Evolutionary conservation across 2,113 vertebrate species (phyloP), one percentile per base, ranked within the genome.

Genomic region (Microcebus lehilahytsara): DNA sequence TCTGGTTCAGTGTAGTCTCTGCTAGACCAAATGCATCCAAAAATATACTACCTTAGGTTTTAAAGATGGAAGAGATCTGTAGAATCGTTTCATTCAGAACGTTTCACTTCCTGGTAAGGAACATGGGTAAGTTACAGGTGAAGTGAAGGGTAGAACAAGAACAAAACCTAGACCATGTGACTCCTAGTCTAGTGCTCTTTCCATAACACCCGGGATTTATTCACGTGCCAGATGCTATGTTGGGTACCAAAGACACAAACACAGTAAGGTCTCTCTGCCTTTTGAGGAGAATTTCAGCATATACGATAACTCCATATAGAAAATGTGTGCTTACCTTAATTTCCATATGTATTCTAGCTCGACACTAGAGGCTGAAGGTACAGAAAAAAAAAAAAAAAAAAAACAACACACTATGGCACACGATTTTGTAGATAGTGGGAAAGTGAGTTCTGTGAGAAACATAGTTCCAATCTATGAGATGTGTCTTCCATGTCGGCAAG

Each of bases 291-390:
- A 85, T 89, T 62, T 96, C n/a, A 62, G 13, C 32, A 75, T 40
- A 62, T 75, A 56, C 6, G 17, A 53, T 19, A 60, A 8, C 25
- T 58, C 30, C 9, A 34, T 22, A 1, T 40, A 84, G 62, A 72
- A 95, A 87, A 88, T n/a, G 1, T 37, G 19, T 91, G 20, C 67
- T 87, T 96, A 83, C 71, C 53, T 95, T 5, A 10, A n/a, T 92
- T 72, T n/a, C 16, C 27, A 23, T 37, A 64, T 19, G 11, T 71
- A 74, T 34, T 83, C 46, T 86, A 86, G 56, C 27, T 77, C 56
- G 83, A 72, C 9, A 71, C 23, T 51, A 78, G 37, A 37, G 64
- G 22, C 77, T 91, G 34, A 64, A 96, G 53, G 34, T 51, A 2
- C 34, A 53, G 17, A 79, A 46, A 46, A 46, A 46, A 46, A 46